phyloP scores from a whole-genome alignment of 2,797 vertebrate species.

The Odontamblyopus lacepedii region DNA sequence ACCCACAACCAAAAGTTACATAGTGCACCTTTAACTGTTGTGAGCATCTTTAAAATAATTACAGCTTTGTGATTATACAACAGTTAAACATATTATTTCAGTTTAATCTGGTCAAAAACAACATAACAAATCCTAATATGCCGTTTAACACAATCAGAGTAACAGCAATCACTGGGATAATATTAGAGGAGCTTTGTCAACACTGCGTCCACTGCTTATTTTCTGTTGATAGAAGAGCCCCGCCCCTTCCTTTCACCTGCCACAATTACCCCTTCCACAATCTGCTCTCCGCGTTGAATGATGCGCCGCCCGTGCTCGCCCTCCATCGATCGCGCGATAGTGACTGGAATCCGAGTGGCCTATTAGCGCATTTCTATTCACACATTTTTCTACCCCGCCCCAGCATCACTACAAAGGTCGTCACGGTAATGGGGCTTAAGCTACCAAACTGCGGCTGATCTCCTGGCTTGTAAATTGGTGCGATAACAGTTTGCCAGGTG shows the following conservation, averaged over 20 bases:
- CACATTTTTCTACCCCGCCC: neutral
- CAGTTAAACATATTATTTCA: neutral
- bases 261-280: slow-evolving; percentile 6
- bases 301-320: neutral
- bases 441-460: slow-evolving; percentile 1
- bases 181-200: neutral
- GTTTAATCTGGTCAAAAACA: neutral
- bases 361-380: slow-evolving; percentile 8
- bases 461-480: slow-evolving; percentile 6
- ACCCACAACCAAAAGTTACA: no score
- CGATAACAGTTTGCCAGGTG: slow-evolving; percentile 4
- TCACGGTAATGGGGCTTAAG: slow-evolving; percentile 5
- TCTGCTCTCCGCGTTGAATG: neutral
- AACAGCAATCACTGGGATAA: neutral
- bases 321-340: slow-evolving; percentile 5
- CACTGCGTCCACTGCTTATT: neutral
- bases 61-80: no score
- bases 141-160: neutral
- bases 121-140: neutral
- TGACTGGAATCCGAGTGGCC: slow-evolving; percentile 9
- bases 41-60: no score
- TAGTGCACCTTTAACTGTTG: no score
- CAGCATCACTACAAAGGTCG: neutral
- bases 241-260: neutral
- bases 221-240: neutral